phyloP scores from a whole-genome alignment of 2,113 vertebrate species.

The Erinaceus europaeus region DNA sequence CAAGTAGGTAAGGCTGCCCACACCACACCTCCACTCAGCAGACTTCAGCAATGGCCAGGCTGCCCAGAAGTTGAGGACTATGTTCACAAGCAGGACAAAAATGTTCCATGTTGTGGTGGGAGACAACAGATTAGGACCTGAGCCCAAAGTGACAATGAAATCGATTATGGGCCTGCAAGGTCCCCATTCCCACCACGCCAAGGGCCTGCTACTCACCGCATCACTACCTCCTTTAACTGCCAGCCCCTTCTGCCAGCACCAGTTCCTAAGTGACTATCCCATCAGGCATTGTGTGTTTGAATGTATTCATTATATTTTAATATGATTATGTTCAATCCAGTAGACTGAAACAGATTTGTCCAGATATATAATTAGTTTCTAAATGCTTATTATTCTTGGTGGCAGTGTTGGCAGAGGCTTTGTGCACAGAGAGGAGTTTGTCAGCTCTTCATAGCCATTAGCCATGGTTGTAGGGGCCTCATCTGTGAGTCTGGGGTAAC shows the following conservation, averaged over 20 bases:
- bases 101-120: neutral
- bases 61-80: too few species aligned
- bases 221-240: fast-evolving
- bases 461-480: neutral
- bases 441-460: neutral
- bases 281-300: constrained; percentile 33
- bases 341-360: constrained; percentile 60
- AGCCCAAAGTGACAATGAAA: neutral
- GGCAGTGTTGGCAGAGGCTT: constrained; percentile 38
- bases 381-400: constrained; percentile 43
- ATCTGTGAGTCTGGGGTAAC: neutral
- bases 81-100: neutral
- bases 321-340: constrained; percentile 60
- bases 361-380: constrained; percentile 60
- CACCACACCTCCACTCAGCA: neutral
- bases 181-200: fast-evolving
- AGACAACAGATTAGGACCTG: neutral
- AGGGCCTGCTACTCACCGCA: neutral
- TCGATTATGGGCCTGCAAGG: neutral
- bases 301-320: constrained; percentile 72
- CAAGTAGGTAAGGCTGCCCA: fast-evolving
- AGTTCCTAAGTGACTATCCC: constrained; percentile 3
- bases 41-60: too few species aligned
- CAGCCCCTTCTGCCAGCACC: neutral
- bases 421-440: neutral